Conservation (phyloP, 2,888 invertebrate species). For the Ennomos quercinarius region DNA sequence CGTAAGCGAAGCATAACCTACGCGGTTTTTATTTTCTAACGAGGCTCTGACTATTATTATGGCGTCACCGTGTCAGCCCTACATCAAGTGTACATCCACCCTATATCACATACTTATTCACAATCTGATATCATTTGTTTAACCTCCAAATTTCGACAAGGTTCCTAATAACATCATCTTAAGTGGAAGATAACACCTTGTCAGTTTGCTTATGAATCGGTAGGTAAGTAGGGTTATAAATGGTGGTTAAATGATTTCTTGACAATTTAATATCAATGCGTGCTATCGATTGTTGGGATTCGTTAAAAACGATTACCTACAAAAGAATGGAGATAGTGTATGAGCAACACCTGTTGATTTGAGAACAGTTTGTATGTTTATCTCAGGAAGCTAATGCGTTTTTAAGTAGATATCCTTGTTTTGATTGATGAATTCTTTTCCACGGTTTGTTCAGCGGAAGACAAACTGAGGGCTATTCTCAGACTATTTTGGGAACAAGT, state of each 20-base stretch:
- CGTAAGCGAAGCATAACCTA: constrained; percentile 75
- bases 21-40: constrained; percentile 79
- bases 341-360: constrained; percentile 39
- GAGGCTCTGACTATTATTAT: constrained; percentile 79
- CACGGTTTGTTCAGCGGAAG: constrained; percentile 61
- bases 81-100: constrained; percentile 80
- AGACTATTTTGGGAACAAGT: constrained; percentile 58
- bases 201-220: constrained; percentile 39
- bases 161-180: constrained; percentile 50
- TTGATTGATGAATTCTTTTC: constrained; percentile 78
- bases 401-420: constrained; percentile 79
- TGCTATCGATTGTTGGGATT: constrained; percentile 61
- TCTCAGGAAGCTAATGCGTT: constrained; percentile 68
- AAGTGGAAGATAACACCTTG: constrained; percentile 51
- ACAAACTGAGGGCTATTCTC: constrained; percentile 43
- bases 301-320: constrained; percentile 71
- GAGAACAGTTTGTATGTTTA: constrained; percentile 51
- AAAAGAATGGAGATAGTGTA: constrained; percentile 56
- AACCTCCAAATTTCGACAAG: constrained; percentile 54
- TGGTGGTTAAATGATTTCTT: constrained; percentile 72
- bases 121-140: constrained; percentile 73
- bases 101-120: constrained; percentile 65
- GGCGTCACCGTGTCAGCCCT: constrained; percentile 80
- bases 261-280: constrained; percentile 78
- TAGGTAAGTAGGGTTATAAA: constrained; percentile 67